Base-by-base conservation (phyloP, 2,113 vertebrate genomes). In the Mixornis gularis region DNA sequence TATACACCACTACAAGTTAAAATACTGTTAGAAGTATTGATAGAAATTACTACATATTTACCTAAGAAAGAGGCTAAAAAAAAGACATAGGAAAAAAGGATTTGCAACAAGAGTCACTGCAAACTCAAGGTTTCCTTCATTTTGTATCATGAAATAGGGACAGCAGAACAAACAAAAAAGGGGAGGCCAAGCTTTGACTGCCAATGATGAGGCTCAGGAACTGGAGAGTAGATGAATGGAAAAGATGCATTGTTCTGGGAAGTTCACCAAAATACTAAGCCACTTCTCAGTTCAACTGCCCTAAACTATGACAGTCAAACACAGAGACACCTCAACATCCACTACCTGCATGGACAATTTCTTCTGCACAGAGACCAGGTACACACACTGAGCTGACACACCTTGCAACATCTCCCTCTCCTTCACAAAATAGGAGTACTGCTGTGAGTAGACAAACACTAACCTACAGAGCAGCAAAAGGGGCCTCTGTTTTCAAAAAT, bases 1-100 rank as follows among this genome's bases (percentile, higher is more conserved):
- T 4, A n/a, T 0, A 9, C 7, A 79, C 15, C 0, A 1, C 8
- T n/a, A 44, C 20, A 81, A 63, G 21, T 68, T n/a, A 20, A 12
- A 68, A 76, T 20, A 46, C 19, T 22, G 5, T 44, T 21, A 46
- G 18, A 60, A 83, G 12, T n/a, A 56, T 14, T 24, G 19, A 77
- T 34, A 79, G 59, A 84, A 83, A 87, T 56, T 1, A 68, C 49
- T 12, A 38, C 2, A 2, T n/a, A 49, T 72, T 89, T 84, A 79
- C 53, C 20, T 65, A 34, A 4, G 7, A 85, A 10, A 83, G 12
- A 1, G 4, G 32, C 46, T 16, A 85, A 83, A 79, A 83, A 80
- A 40, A 44, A 46, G 5, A 43, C 60, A 52, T 4, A 16, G 7
- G 20, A 62, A 68, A 46, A 69, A 25, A n/a, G 9, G 20, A 64